phyloP scores from a whole-genome alignment of 2,888 invertebrate genomes.

The Baccha elongata region DNA sequence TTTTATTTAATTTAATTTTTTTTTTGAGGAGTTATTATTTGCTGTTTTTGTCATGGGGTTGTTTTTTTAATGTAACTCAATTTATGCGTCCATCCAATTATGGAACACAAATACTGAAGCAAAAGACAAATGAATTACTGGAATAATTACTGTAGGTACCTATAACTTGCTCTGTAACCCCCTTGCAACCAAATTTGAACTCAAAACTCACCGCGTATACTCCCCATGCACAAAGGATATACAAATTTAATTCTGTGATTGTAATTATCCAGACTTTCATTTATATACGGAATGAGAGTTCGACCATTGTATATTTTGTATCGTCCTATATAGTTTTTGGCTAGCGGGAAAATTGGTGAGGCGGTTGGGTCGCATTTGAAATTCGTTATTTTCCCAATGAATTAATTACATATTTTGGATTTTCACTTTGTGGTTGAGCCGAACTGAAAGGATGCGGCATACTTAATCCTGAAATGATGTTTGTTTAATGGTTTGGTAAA shows the following conservation, averaged over 20 bases:
- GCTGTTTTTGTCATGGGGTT: constrained; percentile 56
- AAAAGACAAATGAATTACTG: constrained; percentile 72
- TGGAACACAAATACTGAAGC: constrained; percentile 59
- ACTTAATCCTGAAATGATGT: constrained; percentile 72
- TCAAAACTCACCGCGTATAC: not conserved
- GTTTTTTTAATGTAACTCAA: constrained; percentile 67
- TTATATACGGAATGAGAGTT: constrained; percentile 19
- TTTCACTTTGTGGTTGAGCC: constrained; percentile 61
- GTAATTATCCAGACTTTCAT: constrained; percentile 64
- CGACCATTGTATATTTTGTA: constrained; percentile 20
- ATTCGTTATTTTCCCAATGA: constrained; percentile 69
- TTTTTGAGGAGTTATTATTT: constrained; percentile 54
- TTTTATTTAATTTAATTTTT: not conserved
- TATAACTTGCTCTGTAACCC: not conserved
- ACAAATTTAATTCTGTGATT: constrained; percentile 70
- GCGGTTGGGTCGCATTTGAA: constrained; percentile 57
- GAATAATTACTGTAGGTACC: constrained; percentile 67
- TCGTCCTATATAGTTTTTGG: not conserved
- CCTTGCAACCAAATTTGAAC: not conserved
- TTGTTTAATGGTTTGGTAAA: constrained; percentile 73
- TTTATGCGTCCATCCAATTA: constrained; percentile 72
- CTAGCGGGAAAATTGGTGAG: not conserved
- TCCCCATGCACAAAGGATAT: constrained; percentile 53
- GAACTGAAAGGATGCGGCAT: constrained; percentile 37
- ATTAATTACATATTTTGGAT: constrained; percentile 73